Evolutionary conservation across 2,113 vertebrate genomes (phyloP).

Genomic region (Rhea americana): DNA sequence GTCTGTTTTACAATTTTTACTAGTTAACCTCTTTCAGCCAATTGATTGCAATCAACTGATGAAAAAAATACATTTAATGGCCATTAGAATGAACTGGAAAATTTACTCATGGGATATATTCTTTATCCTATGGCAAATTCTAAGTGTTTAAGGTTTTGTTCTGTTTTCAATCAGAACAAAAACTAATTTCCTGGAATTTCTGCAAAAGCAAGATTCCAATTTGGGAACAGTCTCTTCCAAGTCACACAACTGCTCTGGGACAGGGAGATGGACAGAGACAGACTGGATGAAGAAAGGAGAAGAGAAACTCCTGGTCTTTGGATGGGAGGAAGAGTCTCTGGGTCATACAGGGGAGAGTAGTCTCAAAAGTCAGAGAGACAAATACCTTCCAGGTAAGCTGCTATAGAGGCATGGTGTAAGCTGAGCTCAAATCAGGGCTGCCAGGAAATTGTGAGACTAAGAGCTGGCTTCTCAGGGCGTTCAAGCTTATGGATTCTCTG

Average conservation of each 20-base stretch:
- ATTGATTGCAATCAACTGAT: not conserved
- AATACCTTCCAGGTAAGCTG: not conserved
- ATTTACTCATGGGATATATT: not conserved
- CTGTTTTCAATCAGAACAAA: not conserved
- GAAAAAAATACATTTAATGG: not conserved
- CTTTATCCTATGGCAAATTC: not conserved
- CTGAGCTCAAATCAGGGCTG: not conserved
- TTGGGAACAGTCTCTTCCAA: not conserved
- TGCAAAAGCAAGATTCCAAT: constrained; percentile 10
- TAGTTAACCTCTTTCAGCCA: not conserved
- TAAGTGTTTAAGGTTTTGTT: not conserved
- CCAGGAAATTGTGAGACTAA: not conserved
- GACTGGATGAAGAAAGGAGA: not conserved
- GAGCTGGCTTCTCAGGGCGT: not conserved
- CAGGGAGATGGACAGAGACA: not conserved
- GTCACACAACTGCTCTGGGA: not conserved
- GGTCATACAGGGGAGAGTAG: not conserved
- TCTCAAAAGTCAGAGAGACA: not conserved
- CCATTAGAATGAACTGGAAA: not conserved
- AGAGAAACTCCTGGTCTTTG: not conserved
- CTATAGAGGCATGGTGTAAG: not conserved
- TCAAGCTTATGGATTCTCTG: not conserved
- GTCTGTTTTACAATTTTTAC: not conserved
- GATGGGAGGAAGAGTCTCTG: not conserved
- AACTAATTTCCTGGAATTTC: not conserved